Evolutionary conservation across 2,797 vertebrate genomes (phyloP).

Genomic region (Esox lucius): DNA sequence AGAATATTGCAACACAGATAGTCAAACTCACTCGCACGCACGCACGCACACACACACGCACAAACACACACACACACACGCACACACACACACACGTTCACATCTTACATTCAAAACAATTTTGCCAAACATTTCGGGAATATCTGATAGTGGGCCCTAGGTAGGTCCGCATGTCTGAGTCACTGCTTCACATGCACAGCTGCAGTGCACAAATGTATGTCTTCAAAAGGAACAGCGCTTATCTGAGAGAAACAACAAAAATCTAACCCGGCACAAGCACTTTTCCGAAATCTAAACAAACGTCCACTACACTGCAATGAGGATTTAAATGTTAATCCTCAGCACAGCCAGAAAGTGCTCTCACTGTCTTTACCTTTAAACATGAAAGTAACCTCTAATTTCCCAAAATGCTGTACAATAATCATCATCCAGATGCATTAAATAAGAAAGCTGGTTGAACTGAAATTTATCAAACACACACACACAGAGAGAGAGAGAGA

Average conservation of each 20-base stretch:
- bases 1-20: constrained; percentile 1
- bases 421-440: neutral
- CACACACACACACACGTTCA: neutral
- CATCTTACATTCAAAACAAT: neutral
- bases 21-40: neutral
- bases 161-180: too few relatives aligned
- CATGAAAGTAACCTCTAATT: neutral
- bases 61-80: too few relatives aligned
- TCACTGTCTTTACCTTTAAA: neutral
- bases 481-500: neutral
- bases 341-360: neutral
- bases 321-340: neutral
- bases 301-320: neutral
- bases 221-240: neutral
- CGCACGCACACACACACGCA: neutral
- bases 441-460: neutral
- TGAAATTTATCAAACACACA: neutral
- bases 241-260: neutral
- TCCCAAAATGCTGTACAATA: neutral
- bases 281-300: neutral
- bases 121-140: neutral
- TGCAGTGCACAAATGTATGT: too few relatives aligned
- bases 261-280: neutral
- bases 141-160: neutral
- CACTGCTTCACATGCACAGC: too few relatives aligned